Conservation (phyloP, 2,797 vertebrate species). For the Typhlichthys eigenmanni region DNA sequence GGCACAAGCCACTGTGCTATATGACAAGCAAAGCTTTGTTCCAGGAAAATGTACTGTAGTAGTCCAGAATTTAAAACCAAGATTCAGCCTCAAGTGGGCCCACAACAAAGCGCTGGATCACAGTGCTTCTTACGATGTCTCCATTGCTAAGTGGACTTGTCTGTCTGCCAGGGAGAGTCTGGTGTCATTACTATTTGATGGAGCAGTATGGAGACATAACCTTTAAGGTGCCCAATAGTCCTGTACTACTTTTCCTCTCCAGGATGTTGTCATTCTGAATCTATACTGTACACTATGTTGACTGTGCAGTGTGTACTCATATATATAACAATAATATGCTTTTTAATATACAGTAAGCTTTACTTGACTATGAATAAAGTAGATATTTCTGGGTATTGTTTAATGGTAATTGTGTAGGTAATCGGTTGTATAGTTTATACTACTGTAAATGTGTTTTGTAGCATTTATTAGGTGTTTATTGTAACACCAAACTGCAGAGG, state of each 20-base stretch:
- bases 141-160: slow-evolving; percentile 52
- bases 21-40: slow-evolving; percentile 4
- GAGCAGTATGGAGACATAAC: slow-evolving; percentile 58
- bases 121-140: slow-evolving; percentile 24
- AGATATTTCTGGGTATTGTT: no score
- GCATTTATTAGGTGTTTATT: no score
- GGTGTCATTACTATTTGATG: slow-evolving; percentile 73
- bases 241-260: slow-evolving; percentile 65
- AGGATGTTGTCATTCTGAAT: slow-evolving; percentile 33
- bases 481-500: no score
- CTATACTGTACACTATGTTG: no score
- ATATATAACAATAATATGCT: no score
- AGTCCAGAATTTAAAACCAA: slow-evolving; percentile 1
- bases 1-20: slow-evolving; percentile 21
- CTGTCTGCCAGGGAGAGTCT: slow-evolving; percentile 48
- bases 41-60: background rate
- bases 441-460: no score
- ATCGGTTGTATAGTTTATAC: no score
- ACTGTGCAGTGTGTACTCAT: no score
- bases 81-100: slow-evolving; percentile 1
- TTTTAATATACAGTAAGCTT: no score
- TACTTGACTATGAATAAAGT: no score
- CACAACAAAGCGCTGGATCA: slow-evolving; percentile 29
- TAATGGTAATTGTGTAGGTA: no score
- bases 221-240: slow-evolving; percentile 64